Base-by-base conservation (phyloP, 2,888 invertebrate species). In the Ellobium chinense region DNA sequence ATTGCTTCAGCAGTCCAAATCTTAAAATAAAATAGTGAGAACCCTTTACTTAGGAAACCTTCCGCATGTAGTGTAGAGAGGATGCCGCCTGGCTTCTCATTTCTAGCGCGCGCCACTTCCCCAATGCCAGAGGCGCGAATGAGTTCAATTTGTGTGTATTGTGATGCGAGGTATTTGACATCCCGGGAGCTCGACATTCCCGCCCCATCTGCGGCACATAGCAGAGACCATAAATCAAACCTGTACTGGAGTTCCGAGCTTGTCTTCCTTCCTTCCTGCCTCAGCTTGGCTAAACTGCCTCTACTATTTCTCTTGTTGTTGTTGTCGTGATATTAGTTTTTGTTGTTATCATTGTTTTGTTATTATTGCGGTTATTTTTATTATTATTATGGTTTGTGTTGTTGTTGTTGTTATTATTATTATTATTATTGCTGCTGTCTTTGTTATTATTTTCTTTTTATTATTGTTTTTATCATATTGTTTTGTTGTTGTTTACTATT, bases 61-160 rank as follows among this genome's bases (percentile, higher is more conserved):
- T n/a, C n/a, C n/a, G n/a, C n/a, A n/a, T n/a, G n/a, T n/a, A n/a
- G n/a, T n/a, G n/a, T n/a, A n/a, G n/a, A n/a, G n/a, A n/a, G n/a
- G n/a, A n/a, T n/a, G n/a, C n/a, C n/a, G n/a, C n/a, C n/a, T n/a
- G n/a, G n/a, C n/a, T n/a, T n/a, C n/a, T n/a, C n/a, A n/a, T n/a
- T n/a, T n/a, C n/a, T n/a, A n/a, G n/a, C 69, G 21, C 39, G 46
- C 46, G 46, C 18, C 18, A n/a, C 46, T 18, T 18, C 46, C 18
- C 18, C 46, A 46, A 18, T 69, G n/a, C 24, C 54, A 14, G 46
- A 18, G n/a, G 58, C n/a, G 29, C n/a, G 72, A 54, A 34, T 31
- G 27, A 63, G 63, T 63, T 63, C 63, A 63, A 18, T 63, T 63
- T 63, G 63, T 63, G 63, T 63, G 63, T 34, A 63, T 31, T 63